Conservation (phyloP, 2,797 vertebrate genomes). For the Dipus sagitta region DNA sequence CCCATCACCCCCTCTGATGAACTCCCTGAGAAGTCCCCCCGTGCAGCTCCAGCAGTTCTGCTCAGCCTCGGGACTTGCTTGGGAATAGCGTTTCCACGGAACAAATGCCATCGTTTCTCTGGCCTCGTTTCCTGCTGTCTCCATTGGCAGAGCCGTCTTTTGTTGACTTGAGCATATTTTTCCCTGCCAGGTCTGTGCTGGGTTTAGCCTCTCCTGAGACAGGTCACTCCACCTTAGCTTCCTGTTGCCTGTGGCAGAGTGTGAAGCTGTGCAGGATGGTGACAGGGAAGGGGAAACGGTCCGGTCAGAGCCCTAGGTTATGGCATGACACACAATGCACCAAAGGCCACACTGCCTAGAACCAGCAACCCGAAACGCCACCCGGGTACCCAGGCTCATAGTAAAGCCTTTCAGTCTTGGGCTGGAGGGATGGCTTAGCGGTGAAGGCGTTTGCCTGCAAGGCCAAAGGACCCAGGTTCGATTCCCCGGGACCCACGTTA, state of each 20-base stretch:
- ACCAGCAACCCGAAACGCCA: not conserved
- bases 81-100: constrained; percentile 79
- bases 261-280: constrained; percentile 79
- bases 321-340: too few relatives aligned
- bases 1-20: not conserved
- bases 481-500: too few relatives aligned
- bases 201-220: constrained; percentile 97
- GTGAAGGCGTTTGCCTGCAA: too few relatives aligned
- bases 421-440: too few relatives aligned
- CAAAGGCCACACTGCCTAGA: not conserved
- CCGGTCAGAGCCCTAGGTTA: not conserved
- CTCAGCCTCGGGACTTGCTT: constrained; percentile 78
- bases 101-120: constrained; percentile 87
- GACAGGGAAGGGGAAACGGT: not conserved
- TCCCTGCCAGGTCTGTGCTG: constrained; percentile 94
- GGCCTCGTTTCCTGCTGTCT: constrained; percentile 88
- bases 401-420: not conserved
- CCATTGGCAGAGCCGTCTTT: constrained; percentile 94
- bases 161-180: constrained; percentile 97
- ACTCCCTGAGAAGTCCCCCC: not conserved
- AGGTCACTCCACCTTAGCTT: constrained; percentile 89
- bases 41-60: constrained; percentile 71
- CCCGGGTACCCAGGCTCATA: not conserved
- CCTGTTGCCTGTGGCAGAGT: constrained; percentile 85
- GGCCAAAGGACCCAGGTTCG: too few relatives aligned